Base-by-base conservation (phyloP, 2,797 vertebrate species). In the Syndactyla subalaris region DNA sequence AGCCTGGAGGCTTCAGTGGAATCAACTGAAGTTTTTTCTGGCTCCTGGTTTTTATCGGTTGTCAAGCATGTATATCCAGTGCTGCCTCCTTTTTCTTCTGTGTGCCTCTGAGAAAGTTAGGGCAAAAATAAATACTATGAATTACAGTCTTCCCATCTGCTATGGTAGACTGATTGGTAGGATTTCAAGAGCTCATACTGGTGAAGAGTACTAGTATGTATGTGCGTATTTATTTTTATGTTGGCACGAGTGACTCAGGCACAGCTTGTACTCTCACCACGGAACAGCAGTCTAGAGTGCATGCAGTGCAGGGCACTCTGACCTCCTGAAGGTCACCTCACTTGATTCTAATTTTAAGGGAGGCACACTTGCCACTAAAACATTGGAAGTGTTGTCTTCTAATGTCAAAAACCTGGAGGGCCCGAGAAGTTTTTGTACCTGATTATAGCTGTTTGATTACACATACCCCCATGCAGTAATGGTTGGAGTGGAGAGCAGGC, bases 121-220 rank as follows among this genome's bases (percentile, higher is more conserved):
- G 68, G 92, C 70, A 88, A 92, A 95, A 96, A 93, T 86, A 94
- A 93, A 93, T 88, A 66, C 79, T 89, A 65, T 54, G 70, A 86
- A 84, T 88, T 95, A 49, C 75, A 88, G 76, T 86, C 76, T 95
- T 93, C 76, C 88, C 88, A 92, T 95, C 93, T 95, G 93, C 92
- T 95, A 62, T 93, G 92, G 62, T 85, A 94, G 96, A 92, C 94
- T 67, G 88, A 88, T 87, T 55, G 91, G 86, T 93, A 92, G 87
- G 36, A 70, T 95, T 91, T 94, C 81, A 91, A 85, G 62, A 92
- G 39, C 74, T 93, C 52, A 3, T 88, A 18, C 66, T 92, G 76
- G 75, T 88, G 75, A 81, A 86, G 77, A 82, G 77, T 85, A 59
- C 75, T 73, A 65, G 74, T 63, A 65, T 92, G 80, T 49, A 66